phyloP scores from a whole-genome alignment of 1,140 invertebrate species.

The Tribolium madens region DNA sequence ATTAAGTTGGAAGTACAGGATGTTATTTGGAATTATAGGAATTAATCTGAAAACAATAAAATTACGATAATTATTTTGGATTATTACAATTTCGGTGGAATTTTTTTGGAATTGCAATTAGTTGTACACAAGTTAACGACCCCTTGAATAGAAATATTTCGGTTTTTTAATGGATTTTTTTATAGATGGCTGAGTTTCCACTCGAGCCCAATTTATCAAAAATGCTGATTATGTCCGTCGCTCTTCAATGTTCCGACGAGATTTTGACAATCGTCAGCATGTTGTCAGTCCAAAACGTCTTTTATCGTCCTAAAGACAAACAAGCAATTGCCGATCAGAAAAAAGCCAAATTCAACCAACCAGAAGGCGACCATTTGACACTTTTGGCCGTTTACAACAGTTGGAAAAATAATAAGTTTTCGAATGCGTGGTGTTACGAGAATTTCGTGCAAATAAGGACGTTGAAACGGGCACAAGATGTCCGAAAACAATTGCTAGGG shows the following conservation, averaged over 20 bases:
- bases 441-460: constrained; percentile 99
- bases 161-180: constrained; percentile 40
- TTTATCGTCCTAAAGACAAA: constrained; percentile 97
- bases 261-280: constrained; percentile 99
- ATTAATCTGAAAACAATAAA: too few species aligned
- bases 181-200: constrained; percentile 98
- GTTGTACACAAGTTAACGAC: too few species aligned
- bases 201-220: constrained; percentile 99
- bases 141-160: too few species aligned
- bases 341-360: constrained; percentile 99
- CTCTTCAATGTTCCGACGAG: constrained; percentile 98
- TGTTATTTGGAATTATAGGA: too few species aligned
- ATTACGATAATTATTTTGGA: too few species aligned
- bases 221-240: constrained; percentile 99
- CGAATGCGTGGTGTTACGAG: constrained; percentile 99
- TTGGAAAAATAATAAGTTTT: constrained; percentile 99
- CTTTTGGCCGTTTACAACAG: constrained; percentile 99
- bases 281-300: constrained; percentile 99
- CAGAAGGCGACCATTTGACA: constrained; percentile 98
- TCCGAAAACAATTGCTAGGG: constrained; percentile 96
- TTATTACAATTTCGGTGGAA: too few species aligned
- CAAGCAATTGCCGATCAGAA: constrained; percentile 98
- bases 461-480: constrained; percentile 97
- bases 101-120: too few species aligned
- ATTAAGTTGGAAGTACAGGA: too few species aligned